Conservation (phyloP, 2,113 vertebrate genomes). For the Myocastor coypus region DNA sequence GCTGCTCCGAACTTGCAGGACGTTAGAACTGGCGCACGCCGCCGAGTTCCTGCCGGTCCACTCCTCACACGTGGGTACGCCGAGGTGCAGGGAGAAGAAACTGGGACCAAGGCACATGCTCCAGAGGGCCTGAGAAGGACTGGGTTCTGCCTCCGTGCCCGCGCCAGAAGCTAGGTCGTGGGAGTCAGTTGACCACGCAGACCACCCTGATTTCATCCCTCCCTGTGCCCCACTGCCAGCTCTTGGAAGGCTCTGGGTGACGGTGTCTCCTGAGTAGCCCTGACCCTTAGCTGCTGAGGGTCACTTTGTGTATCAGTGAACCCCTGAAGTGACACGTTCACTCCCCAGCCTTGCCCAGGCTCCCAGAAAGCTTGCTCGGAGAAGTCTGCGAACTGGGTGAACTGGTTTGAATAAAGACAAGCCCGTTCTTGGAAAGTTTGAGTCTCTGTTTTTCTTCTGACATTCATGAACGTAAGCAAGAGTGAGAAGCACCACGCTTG, state of each 20-base stretch:
- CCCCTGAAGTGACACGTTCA: not conserved
- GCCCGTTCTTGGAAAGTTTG: conserved; percentile 65
- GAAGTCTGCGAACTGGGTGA: conserved; percentile 27
- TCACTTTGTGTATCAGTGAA: not conserved
- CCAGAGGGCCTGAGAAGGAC: not conserved
- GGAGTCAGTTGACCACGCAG: not conserved
- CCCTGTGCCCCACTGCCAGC: not conserved
- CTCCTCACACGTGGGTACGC: not conserved
- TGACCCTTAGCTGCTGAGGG: not conserved
- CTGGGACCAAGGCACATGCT: not conserved
- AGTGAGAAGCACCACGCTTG: not conserved
- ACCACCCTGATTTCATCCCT: conserved; percentile 45
- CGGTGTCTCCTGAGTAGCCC: not conserved
- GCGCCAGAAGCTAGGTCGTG: not conserved
- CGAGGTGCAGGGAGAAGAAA: not conserved
- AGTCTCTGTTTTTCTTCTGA: conserved; percentile 10
- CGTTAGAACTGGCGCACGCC: not conserved
- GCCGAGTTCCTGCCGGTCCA: not conserved
- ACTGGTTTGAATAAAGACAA: conserved; percentile 73
- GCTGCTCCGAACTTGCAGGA: not conserved
- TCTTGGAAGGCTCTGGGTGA: conserved; percentile 69
- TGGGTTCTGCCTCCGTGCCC: not conserved
- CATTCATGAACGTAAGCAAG: not conserved
- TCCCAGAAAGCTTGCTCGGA: not conserved
- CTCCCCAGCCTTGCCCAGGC: not conserved